Conservation (phyloP, 2,113 vertebrate species). For the Brachyhypopomus occidentalis region DNA sequence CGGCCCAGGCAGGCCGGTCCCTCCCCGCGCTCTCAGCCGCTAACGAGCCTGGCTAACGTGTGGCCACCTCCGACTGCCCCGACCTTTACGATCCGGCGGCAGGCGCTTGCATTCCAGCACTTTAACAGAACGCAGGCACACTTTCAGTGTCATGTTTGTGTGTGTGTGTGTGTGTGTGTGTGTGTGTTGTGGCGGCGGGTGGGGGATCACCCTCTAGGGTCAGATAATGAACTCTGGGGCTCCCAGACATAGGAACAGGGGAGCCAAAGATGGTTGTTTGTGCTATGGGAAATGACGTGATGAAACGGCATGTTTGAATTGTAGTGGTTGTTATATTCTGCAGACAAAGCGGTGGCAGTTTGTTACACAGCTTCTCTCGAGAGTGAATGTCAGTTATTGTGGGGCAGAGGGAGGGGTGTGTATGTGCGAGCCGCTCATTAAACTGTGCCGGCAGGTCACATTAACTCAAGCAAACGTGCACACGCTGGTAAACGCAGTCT, state of each 20-base stretch:
- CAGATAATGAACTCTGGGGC: background rate
- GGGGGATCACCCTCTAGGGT: background rate
- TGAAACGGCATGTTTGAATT: background rate
- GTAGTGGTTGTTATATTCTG: background rate
- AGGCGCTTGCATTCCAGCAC: slow-evolving; percentile 70
- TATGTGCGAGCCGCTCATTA: slow-evolving; percentile 71
- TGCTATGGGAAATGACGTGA: background rate
- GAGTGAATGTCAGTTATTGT: background rate
- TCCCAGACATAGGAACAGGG: background rate
- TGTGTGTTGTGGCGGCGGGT: background rate
- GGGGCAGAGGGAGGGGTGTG: slow-evolving; percentile 25
- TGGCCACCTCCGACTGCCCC: slow-evolving; percentile 64
- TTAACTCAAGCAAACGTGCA: slow-evolving; percentile 41
- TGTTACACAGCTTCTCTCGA: background rate
- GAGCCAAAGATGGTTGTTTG: background rate
- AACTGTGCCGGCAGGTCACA: slow-evolving; percentile 61
- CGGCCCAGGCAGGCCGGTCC: slow-evolving; percentile 19
- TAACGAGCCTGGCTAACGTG: slow-evolving; percentile 71
- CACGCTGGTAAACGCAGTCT: slow-evolving; percentile 54
- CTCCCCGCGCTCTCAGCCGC: slow-evolving; percentile 51
- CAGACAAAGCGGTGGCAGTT: background rate
- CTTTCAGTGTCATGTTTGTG: slow-evolving; percentile 55
- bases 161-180: too few species aligned
- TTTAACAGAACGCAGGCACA: slow-evolving; percentile 68
- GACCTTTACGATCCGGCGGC: slow-evolving; percentile 67